These are phyloP conservation scores for Morpho achilles DNA, from an alignment of 2,888 invertebrate species.

Conservation along the genomic window DNA sequence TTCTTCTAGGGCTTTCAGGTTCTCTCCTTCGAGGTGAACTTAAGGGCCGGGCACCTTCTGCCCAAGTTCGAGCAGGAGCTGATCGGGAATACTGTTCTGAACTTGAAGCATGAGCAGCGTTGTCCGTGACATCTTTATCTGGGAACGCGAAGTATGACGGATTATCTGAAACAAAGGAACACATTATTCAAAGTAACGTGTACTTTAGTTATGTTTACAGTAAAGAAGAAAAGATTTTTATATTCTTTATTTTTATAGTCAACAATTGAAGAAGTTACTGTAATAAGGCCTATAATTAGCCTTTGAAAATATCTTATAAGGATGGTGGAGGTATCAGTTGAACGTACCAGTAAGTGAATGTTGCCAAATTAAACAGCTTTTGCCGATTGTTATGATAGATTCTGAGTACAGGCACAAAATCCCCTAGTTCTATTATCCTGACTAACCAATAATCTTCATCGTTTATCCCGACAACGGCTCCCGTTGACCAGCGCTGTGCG, in stretches of 20 bases:
- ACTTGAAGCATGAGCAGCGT: slow-evolving; percentile 44
- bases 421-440: slow-evolving; percentile 1
- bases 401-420: not conserved
- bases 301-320: no score
- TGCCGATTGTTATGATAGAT: not conserved
- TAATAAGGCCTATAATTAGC: no score
- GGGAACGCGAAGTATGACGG: slow-evolving; percentile 87
- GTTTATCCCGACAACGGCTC: slow-evolving; percentile 24
- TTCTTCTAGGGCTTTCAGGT: slow-evolving; percentile 65
- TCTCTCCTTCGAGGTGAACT: slow-evolving; percentile 60
- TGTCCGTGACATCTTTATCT: slow-evolving; percentile 67
- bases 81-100: slow-evolving; percentile 82
- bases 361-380: not conserved
- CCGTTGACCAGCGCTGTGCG: slow-evolving; percentile 39
- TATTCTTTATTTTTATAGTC: no score
- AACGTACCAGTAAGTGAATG: no score
- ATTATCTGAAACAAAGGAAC: slow-evolving; percentile 81
- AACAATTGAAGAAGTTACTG: no score
- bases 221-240: not conserved
- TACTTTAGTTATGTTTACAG: not conserved
- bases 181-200: not conserved
- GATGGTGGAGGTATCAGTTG: no score
- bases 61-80: slow-evolving; percentile 82
- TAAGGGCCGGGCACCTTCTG: slow-evolving; percentile 53
- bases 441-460: slow-evolving; percentile 32